phyloP scores from a whole-genome alignment of 2,888 invertebrate genomes.

The Sussaba pulchella region DNA sequence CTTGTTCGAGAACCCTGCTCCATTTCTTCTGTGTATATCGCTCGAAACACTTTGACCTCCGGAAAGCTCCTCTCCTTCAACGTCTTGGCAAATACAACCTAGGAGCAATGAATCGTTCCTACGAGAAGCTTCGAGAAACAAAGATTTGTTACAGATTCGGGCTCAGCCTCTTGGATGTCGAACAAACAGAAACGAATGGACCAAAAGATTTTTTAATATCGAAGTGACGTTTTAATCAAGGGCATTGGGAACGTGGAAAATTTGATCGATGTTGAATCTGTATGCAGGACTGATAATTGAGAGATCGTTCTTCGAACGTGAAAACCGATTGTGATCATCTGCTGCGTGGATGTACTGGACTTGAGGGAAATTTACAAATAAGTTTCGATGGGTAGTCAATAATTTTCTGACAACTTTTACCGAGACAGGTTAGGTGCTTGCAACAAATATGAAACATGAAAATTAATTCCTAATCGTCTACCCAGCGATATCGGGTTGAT shows the following conservation, averaged over 20 bases:
- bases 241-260: not conserved
- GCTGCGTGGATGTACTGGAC: too few relatives aligned
- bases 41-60: constrained; percentile 63
- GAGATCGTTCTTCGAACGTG: not conserved
- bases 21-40: constrained; percentile 44
- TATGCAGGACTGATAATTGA: not conserved
- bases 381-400: too few relatives aligned
- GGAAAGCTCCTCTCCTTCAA: constrained; percentile 22
- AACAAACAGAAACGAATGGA: constrained; percentile 10
- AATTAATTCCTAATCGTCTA: too few relatives aligned
- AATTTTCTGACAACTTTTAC: too few relatives aligned
- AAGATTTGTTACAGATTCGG: constrained; percentile 34
- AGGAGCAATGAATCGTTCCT: constrained; percentile 53
- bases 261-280: not conserved
- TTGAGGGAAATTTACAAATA: too few relatives aligned
- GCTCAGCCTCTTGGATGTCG: not conserved
- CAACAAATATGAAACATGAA: too few relatives aligned
- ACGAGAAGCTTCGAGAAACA: constrained; percentile 35
- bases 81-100: constrained; percentile 56
- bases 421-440: too few relatives aligned
- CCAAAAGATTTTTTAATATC: constrained; percentile 18
- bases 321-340: not conserved
- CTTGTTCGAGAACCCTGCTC: constrained; percentile 27
- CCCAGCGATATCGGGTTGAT: too few relatives aligned
- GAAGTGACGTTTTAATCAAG: constrained; percentile 15